Evolutionary conservation across 1,140 invertebrate genomes (phyloP).

Genomic region (Zaprionus gabonicus): DNA sequence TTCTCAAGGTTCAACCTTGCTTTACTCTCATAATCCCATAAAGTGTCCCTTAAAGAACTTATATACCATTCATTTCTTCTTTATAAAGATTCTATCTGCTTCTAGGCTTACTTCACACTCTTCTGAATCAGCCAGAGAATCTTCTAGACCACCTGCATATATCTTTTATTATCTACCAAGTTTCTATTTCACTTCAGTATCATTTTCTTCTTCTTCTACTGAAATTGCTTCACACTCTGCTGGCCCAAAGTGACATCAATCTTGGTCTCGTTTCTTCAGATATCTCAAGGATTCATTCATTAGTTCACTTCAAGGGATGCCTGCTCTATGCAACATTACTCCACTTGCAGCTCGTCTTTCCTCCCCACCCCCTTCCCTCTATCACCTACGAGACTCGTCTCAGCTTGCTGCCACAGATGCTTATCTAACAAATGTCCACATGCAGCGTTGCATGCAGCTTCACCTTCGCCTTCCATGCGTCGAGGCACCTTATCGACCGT

Average conservation of each 20-base stretch:
- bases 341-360: background rate
- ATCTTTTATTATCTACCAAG: too few relatives aligned
- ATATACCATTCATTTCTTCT: too few relatives aligned
- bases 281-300: slow-evolving; percentile 1
- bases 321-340: background rate
- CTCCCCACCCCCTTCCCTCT: background rate
- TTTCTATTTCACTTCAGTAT: too few relatives aligned
- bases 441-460: slow-evolving; percentile 18
- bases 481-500: slow-evolving; percentile 31
- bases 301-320: background rate
- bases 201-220: background rate
- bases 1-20: too few relatives aligned
- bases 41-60: too few relatives aligned
- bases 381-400: slow-evolving; percentile 27
- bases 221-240: background rate
- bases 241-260: background rate
- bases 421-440: slow-evolving; percentile 69
- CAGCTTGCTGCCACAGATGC: slow-evolving; percentile 49
- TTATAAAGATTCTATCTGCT: too few relatives aligned
- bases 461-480: background rate
- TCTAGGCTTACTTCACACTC: too few relatives aligned
- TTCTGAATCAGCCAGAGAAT: too few relatives aligned
- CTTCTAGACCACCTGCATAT: too few relatives aligned
- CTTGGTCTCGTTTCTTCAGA: background rate
- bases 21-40: too few relatives aligned